A percentile compares a stretch with the other conserved stretches of the same genome.
These are phyloP conservation scores for Antigone vipio DNA, from an alignment of 2,113 vertebrate genomes.

Conservation along the genomic window DNA sequence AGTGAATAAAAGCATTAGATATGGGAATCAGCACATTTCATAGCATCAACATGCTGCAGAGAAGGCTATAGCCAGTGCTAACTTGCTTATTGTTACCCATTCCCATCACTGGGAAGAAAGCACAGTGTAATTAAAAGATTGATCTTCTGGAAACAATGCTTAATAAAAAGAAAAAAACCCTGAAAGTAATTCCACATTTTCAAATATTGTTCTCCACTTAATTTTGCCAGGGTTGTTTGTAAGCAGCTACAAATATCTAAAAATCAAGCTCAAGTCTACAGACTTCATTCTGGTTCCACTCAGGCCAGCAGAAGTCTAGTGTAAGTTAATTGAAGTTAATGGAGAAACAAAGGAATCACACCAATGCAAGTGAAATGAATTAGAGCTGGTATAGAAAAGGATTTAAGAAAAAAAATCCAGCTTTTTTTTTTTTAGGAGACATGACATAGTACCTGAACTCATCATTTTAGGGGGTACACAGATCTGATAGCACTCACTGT, in stretches of 20 bases:
- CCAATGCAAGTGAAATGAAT: not conserved
- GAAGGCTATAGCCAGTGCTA: not conserved
- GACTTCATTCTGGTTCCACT: not conserved
- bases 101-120: not conserved
- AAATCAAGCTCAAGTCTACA: conserved; percentile 1
- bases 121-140: conserved; percentile 49
- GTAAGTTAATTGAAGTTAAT: not conserved
- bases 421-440: not conserved
- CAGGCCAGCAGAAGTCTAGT: not conserved
- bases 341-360: not conserved
- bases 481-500: not conserved
- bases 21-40: not conserved
- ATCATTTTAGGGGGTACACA: not conserved
- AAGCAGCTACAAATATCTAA: conserved; percentile 21
- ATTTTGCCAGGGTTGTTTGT: conserved; percentile 38
- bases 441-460: not conserved
- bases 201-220: conserved; percentile 41
- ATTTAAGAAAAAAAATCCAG: not conserved
- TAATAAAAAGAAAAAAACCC: conserved; percentile 17
- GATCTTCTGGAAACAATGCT: conserved; percentile 57
- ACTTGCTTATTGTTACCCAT: not conserved
- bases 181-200: conserved; percentile 35
- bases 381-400: not conserved
- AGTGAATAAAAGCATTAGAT: not conserved
- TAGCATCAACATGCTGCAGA: not conserved